Conservation (phyloP, 2,888 invertebrate genomes). For the Eulithis testata region DNA sequence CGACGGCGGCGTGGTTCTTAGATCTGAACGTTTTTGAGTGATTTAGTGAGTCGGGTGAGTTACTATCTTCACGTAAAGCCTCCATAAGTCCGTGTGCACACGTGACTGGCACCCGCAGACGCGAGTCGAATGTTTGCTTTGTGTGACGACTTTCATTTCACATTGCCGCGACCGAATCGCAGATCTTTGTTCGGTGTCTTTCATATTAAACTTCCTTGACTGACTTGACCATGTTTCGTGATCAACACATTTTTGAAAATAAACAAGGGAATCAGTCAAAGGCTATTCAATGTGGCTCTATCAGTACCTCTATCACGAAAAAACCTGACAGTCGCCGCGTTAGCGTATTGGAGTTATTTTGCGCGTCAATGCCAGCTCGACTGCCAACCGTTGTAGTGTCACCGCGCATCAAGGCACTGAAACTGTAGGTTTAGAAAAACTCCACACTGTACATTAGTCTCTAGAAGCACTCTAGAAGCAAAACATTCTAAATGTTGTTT, state of each 20-base stretch:
- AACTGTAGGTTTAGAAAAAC: too few relatives aligned
- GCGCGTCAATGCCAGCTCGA: too few relatives aligned
- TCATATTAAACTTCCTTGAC: slow-evolving; percentile 19
- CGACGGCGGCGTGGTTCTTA: neutral
- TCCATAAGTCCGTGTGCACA: slow-evolving; percentile 23
- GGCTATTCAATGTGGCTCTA: too few relatives aligned
- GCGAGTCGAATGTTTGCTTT: slow-evolving; percentile 31
- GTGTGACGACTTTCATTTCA: slow-evolving; percentile 41
- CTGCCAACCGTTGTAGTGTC: too few relatives aligned
- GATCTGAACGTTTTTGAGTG: neutral
- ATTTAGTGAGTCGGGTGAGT: slow-evolving; percentile 2
- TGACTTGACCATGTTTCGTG: neutral
- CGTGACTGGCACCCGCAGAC: slow-evolving; percentile 30
- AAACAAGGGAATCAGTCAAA: too few relatives aligned
- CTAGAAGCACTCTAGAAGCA: too few relatives aligned
- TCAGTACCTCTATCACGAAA: too few relatives aligned
- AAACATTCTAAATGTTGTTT: slow-evolving; percentile 35
- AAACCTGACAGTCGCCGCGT: too few relatives aligned
- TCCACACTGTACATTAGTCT: too few relatives aligned
- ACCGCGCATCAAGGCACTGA: too few relatives aligned
- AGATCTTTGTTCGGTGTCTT: slow-evolving; percentile 9
- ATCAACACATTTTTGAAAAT: too few relatives aligned
- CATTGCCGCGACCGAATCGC: slow-evolving; percentile 35
- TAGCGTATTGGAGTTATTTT: too few relatives aligned
- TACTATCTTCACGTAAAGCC: slow-evolving; percentile 6